A percentile compares a stretch with the other conserved stretches of the same genome.
phyloP scores from a whole-genome alignment of 2,888 invertebrate species.

The Tholera decimalis region DNA sequence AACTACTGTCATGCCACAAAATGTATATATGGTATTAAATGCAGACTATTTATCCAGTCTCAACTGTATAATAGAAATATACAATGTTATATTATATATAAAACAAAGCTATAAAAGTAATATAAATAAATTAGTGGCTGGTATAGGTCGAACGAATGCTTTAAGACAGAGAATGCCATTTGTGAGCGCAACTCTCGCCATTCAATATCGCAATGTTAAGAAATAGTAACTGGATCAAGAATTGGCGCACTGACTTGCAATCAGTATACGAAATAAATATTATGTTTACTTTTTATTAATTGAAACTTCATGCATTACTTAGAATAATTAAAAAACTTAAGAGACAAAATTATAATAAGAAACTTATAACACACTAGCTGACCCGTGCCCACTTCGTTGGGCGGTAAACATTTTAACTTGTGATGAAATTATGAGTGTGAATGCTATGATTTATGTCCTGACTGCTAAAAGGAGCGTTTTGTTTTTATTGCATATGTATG shows the following conservation, averaged over 20 bases:
- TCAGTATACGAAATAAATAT: conserved; percentile 73
- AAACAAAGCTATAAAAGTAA: conserved; percentile 24
- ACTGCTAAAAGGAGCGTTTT: too few relatives aligned
- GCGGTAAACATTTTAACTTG: too few relatives aligned
- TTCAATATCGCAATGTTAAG: conserved; percentile 85
- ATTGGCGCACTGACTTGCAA: conserved; percentile 79
- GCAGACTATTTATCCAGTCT: neutral
- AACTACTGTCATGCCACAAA: neutral
- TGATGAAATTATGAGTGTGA: too few relatives aligned
- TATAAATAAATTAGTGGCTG: conserved; percentile 62
- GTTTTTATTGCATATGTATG: too few relatives aligned
- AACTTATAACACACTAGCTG: too few relatives aligned
- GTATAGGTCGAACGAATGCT: conserved; percentile 67
- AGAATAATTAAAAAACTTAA: conserved; percentile 15
- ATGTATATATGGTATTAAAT: neutral
- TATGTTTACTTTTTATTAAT: conserved; percentile 58
- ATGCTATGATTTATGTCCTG: too few relatives aligned
- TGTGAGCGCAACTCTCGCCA: conserved; percentile 77
- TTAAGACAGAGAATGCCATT: conserved; percentile 75
- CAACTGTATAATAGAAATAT: neutral
- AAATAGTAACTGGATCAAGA: conserved; percentile 84
- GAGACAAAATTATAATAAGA: neutral
- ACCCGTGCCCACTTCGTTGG: too few relatives aligned
- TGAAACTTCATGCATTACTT: conserved; percentile 14
- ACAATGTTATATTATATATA: neutral